Base-by-base conservation (phyloP, 2,797 vertebrate genomes). In the Acridotheres tristis region DNA sequence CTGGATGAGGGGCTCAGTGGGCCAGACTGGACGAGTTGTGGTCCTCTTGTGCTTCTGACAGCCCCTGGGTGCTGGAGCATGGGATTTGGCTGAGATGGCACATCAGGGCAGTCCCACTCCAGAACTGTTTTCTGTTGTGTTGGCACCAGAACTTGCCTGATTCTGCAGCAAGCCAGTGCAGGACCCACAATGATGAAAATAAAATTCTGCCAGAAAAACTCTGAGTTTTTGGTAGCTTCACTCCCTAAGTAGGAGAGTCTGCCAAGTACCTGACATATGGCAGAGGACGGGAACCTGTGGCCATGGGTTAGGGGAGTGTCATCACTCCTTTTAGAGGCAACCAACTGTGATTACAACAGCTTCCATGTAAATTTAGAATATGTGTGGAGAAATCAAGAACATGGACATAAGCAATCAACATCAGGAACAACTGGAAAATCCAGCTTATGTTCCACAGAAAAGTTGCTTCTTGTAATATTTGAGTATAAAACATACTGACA, bases 1-100 rank as follows among this genome's bases (percentile, higher is more conserved):
- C 10, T 3, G 1, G 25, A 53, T 23, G n/a, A 86, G 18, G 25
- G 16, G 15, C 48, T 77, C 5, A 16, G 67, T 34, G 76, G 53
- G 36, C 10, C 47, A 54, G 12, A 51, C 7, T 0, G 5, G 29
- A 0, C 4, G 57, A 88, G 10, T 8, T 12, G 1, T 16, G 23
- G 22, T 38, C 22, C 30, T 88, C 29, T 13, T 36, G 16, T 9
- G 18, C 26, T 67, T n/a, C 82, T 74, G 79, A 83, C 79, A 83
- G 43, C 42, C 40, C 54, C 43, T 30, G 48, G 11, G 40, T 4
- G 12, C n/a, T 8, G 16, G 65, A 86, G 22, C 10, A 66, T 5
- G 14, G 27, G 38, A 84, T 50, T 16, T 88, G 85, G 34, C 59
- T 62, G 25, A 65, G 45, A 45, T 43, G 34, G 48, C 2, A 2